These are phyloP conservation scores for Melopsittacus undulatus DNA, from an alignment of 2,797 vertebrate genomes.

Conservation along the genomic window DNA sequence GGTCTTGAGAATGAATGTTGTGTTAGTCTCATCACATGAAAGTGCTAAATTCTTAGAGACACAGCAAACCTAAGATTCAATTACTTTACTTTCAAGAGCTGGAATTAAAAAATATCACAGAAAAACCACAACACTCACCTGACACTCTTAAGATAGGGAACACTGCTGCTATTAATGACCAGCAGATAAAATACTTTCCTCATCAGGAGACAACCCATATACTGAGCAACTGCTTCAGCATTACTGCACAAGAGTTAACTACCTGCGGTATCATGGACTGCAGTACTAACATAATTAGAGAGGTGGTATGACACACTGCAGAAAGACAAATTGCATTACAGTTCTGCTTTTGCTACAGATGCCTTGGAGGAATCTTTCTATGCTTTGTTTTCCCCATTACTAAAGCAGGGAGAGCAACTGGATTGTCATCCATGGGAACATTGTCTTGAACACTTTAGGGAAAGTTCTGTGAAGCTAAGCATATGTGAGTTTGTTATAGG, in stretches of 20 bases:
- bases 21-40: background rate
- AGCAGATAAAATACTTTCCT: background rate
- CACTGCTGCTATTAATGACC: background rate
- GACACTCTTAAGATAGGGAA: background rate
- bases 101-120: background rate
- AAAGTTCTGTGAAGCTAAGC: background rate
- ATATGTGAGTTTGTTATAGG: background rate
- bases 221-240: background rate
- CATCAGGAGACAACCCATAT: background rate
- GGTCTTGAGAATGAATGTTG: background rate
- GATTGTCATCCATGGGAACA: background rate
- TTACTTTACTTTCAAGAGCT: background rate
- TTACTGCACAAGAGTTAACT: background rate
- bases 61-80: background rate
- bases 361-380: background rate
- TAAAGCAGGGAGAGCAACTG: rapidly evolving
- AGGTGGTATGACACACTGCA: background rate
- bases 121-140: background rate
- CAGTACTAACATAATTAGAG: background rate
- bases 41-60: background rate
- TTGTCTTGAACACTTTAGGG: background rate
- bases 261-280: background rate
- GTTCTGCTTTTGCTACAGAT: background rate
- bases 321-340: background rate
- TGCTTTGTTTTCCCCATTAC: background rate